These are phyloP conservation scores for Ailurus styani DNA, from an alignment of 2,113 vertebrate species.

Conservation along the genomic window DNA sequence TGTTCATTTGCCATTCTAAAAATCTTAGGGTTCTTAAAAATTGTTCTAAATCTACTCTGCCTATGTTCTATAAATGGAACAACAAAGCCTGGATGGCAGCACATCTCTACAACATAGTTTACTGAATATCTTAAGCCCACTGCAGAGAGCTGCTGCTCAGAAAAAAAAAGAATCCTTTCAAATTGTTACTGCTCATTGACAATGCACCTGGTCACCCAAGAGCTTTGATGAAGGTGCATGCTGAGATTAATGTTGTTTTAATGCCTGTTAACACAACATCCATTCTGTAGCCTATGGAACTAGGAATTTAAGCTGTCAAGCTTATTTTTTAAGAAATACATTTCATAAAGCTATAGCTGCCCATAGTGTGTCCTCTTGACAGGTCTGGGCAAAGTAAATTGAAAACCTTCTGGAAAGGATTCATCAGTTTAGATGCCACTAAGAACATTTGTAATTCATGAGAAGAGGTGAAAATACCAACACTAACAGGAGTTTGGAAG, in stretches of 20 bases:
- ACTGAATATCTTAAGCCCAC: background rate
- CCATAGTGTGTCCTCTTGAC: background rate
- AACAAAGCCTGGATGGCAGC: background rate
- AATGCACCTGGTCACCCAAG: background rate
- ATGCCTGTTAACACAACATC: background rate
- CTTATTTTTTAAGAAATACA: background rate
- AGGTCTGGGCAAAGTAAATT: background rate
- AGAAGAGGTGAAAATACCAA: background rate
- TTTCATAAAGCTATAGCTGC: background rate
- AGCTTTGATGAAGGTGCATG: background rate
- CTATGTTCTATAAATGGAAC: background rate
- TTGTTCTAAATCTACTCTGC: background rate
- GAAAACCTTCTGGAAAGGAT: background rate
- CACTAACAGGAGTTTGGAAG: background rate
- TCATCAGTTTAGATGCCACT: background rate
- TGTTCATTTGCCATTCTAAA: background rate
- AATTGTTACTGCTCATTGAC: background rate
- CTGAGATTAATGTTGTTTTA: background rate
- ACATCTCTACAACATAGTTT: background rate
- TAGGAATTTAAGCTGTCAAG: background rate
- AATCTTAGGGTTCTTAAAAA: background rate
- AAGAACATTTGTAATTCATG: background rate
- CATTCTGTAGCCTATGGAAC: background rate
- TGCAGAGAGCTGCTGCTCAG: background rate
- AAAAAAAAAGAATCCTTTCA: background rate